Percentiles rank a stretch among this genome's conserved stretches.
Evolutionary conservation across 2,797 vertebrate genomes (phyloP).

Genomic region (Aotus griseimembra): DNA sequence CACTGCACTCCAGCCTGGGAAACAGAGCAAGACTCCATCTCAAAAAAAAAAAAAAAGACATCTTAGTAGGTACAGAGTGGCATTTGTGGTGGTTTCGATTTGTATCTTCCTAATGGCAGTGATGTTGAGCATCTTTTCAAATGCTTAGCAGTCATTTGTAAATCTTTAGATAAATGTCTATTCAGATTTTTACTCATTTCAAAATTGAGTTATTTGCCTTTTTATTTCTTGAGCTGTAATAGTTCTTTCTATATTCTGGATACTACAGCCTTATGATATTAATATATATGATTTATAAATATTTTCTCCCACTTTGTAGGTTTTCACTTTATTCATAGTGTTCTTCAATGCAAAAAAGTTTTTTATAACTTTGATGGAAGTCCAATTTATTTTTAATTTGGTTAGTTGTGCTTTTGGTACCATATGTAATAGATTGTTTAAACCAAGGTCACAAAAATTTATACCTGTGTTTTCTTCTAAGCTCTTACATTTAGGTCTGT

Average conservation of each 20-base stretch:
- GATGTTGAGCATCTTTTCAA: neutral
- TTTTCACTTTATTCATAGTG: neutral
- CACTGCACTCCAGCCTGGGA: too few relatives aligned
- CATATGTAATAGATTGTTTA: neutral
- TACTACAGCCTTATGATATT: neutral
- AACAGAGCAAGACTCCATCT: too few relatives aligned
- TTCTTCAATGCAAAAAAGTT: neutral
- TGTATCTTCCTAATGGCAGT: neutral
- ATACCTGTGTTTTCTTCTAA: neutral
- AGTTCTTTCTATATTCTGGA: neutral
- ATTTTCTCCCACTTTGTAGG: neutral
- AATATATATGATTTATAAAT: neutral
- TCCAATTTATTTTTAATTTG: neutral
- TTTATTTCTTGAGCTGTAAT: neutral
- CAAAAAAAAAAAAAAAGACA: too few relatives aligned
- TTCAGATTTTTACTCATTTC: slow-evolving; percentile 12
- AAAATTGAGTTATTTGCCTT: neutral
- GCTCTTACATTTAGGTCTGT: neutral
- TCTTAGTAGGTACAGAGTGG: neutral
- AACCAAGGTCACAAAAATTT: neutral
- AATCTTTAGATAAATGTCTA: neutral
- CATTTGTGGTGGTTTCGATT: neutral
- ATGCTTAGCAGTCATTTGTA: neutral
- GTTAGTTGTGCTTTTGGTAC: neutral
- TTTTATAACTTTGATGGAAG: neutral